Base-by-base conservation (phyloP, 2,113 vertebrate genomes). In the Axis porcinus region DNA sequence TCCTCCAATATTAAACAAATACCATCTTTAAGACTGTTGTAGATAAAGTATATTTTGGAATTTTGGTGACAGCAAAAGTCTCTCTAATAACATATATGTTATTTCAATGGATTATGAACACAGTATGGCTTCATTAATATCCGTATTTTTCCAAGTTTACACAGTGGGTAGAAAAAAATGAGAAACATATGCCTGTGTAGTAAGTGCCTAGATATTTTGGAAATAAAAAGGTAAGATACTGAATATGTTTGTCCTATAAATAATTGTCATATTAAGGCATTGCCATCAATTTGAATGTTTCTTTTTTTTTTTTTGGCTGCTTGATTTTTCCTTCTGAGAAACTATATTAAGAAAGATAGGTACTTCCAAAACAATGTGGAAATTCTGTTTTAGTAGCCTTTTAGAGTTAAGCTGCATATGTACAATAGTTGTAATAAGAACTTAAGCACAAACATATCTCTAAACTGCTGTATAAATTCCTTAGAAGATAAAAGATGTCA, bases 1-100 rank as follows among this genome's bases (percentile, higher is more conserved):
- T 96, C 90, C 64, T 93, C 91, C 97, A 94, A 92, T 98, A 97
- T 97, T 96, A 95, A 98, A 52, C 45, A 88, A 87, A 95, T 97
- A 92, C 55, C 55, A 82, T 92, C 74, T 93, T 97, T 97, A 97
- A 95, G 84, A 79, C 86, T 91, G 86, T 97, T 97, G 90, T 43
- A 86, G 19, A n/a, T 81, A 94, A 96, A 84, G 17, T 74, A 40
- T 62, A 27, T 74, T 76, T 97, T 93, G 33, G 45, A 97, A 83
- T 52, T 88, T 90, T n/a, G 52, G 50, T 85, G 89, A 17, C 14
- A 92, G 12, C 3, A 84, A 47, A 93, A 55, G 13, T 58, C 50
- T 52, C 10, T 85, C 55, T 82, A 88, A 89, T 45, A 90, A 92
- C 89, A 85, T 62, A 60, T 23, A 58, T 89, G 30, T 28, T 86